Evolutionary conservation across 2,113 vertebrate genomes (phyloP), one percentile per base, ranked within the genome.

Genomic region (Chamaea fasciata): DNA sequence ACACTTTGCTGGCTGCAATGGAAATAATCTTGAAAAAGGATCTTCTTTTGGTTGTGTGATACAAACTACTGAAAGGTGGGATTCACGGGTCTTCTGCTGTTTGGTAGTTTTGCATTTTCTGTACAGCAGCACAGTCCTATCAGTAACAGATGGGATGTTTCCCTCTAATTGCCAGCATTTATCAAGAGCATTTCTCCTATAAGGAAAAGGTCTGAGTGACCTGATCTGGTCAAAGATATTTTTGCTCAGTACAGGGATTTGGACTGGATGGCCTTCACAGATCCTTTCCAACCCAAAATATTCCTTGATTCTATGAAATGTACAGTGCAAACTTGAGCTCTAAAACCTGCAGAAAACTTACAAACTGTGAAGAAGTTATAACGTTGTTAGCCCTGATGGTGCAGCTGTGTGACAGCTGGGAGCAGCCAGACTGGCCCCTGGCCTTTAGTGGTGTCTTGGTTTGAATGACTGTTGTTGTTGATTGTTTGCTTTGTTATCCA

Each of bases 381-480:
- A 55, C 0, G 0, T 1, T 1, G 46, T 55, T 59, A 42, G 15
- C 4, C 6, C 10, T 4, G 12, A 10, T 9, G 27, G 15, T 41
- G 15, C 37, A 56, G 35, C 9, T 60, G 30, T 53, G 8, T 6
- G 23, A 50, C 20, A 71, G 42, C 11, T 18, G 30, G 35, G 35
- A 68, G 13, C 30, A 68, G 39, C 63, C 42, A 50, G 35, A 15
- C 26, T 18, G n/a, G 20, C 2, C 18, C 20, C 26, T 6, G 7
- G 7, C 42, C 27, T 52, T 62, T 64, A 35, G 27, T 15, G 23
- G 12, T 28, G 13, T 47, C 55, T 47, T 47, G 41, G 42, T 23
- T 59, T 30, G 33, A 59, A 75, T 6, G 33, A 59, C 19, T 33
- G 11, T 13, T 33, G 11, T 13, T 33, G 30, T 31, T 55, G 52